Conservation (phyloP, 2,888 invertebrate genomes). For the Pachliopta kotzebuea region DNA sequence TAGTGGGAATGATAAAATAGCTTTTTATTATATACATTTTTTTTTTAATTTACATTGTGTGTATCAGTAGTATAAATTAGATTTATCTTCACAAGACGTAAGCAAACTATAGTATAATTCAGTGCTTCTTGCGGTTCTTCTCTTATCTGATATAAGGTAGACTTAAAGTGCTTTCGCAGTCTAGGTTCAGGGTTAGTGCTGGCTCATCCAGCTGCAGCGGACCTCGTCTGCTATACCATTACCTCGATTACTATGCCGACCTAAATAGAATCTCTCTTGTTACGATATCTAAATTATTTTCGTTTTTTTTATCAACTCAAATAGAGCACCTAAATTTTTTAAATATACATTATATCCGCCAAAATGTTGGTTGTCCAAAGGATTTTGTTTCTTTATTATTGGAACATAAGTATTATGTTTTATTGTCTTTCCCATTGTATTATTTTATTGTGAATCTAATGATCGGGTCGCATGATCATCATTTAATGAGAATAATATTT, state of each 20-base stretch:
- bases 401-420: not conserved
- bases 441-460: too few species aligned
- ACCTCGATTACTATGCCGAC: slow-evolving; percentile 19
- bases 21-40: too few species aligned
- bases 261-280: slow-evolving; percentile 18
- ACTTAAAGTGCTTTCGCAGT: slow-evolving; percentile 20
- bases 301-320: slow-evolving; percentile 15
- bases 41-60: too few species aligned
- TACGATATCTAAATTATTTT: not conserved
- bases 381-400: not conserved
- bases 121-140: slow-evolving; percentile 43
- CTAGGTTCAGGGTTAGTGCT: slow-evolving; percentile 23
- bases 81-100: slow-evolving; percentile 18
- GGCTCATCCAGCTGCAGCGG: slow-evolving; percentile 28
- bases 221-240: not conserved
- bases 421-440: not conserved
- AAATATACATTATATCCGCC: too few species aligned
- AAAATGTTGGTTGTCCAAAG: too few species aligned
- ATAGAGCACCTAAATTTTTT: not conserved
- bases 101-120: slow-evolving; percentile 28
- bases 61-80: too few species aligned
- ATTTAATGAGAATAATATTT: too few species aligned
- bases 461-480: too few species aligned
- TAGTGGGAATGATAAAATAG: too few species aligned
- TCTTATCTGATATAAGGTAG: slow-evolving; percentile 32